Base-by-base conservation (phyloP, 2,113 vertebrate species). In the Xyliphius kryptos region DNA sequence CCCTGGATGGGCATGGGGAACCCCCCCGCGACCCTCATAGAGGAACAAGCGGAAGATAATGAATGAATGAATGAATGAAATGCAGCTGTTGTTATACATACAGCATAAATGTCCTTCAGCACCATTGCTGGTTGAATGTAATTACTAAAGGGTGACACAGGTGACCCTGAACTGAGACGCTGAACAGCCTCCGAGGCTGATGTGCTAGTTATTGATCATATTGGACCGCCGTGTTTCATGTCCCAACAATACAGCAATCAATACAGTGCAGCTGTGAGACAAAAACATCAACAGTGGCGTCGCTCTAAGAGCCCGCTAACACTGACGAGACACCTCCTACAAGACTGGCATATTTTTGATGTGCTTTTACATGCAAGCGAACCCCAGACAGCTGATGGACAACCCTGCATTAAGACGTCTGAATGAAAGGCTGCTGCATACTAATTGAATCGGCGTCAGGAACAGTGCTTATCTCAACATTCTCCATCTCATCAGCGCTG, bases 191-290 rank as follows among this genome's bases (percentile, higher is more conserved):
- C 3, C 9, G 53, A 4, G 6, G 37, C 19, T 47, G 47, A 68
- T 51, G 53, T 56, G 51, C 51, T 22, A 26, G 44, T 43, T 64
- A 70, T 70, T 68, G 43, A 73, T 70, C 44, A 47, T 36, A 11
- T 22, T 16, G 22, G 46, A 21, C 17, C 38, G 38, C 14, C 3
- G 54, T 26, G 40, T 53, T 71, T 63, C 49, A 46, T 67, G 36
- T 56, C 26, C 26, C 46, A 16, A 68, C 56, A 15, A 65, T 61
- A 46, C 26, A 47, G 38, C 38, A 55, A 70, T 76, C 70, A 49
- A 65, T 65, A 9, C 51, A 49, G 26, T 58, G 26, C 26, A 56
- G 38, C 22, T 7, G 9, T 51, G 43, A 50, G 58, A 63, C 38
- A 66, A 54, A 60, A 67, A 20, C 32, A 51, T 54, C 50, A 56